These are phyloP conservation scores for Empidonax traillii DNA, from an alignment of 2,113 vertebrate genomes.

Conservation along the genomic window DNA sequence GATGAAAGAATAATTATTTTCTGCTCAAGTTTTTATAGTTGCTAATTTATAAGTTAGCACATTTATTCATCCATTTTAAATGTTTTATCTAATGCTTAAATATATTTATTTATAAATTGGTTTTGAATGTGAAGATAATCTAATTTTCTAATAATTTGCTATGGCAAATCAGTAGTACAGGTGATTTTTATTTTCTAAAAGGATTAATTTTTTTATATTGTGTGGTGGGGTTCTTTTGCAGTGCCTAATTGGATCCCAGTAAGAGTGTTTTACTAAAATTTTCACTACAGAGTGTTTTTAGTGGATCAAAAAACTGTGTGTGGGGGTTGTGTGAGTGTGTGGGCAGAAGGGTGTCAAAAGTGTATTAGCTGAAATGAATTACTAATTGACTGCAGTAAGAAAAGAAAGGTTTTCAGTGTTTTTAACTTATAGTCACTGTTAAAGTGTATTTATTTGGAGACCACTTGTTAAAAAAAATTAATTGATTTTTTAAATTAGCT, in stretches of 20 bases:
- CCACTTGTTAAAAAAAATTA: not conserved
- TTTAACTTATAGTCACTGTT: not conserved
- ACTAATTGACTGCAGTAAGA: not conserved
- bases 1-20: not conserved
- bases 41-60: not conserved
- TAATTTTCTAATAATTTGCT: not conserved
- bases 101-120: not conserved
- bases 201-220: not conserved
- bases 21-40: not conserved
- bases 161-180: not conserved
- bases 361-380: not conserved
- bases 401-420: not conserved
- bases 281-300: not conserved
- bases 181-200: not conserved
- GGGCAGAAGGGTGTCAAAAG: not conserved
- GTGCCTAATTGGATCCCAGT: not conserved
- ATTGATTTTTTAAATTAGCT: not conserved
- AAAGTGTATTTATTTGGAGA: not conserved
- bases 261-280: constrained; percentile 9
- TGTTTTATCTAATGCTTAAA: not conserved
- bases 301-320: not conserved
- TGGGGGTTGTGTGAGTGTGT: not conserved
- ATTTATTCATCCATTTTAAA: not conserved
- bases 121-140: not conserved
- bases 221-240: not conserved